Conservation (phyloP, 2,888 invertebrate genomes). For the Epirrhoe tristata region DNA sequence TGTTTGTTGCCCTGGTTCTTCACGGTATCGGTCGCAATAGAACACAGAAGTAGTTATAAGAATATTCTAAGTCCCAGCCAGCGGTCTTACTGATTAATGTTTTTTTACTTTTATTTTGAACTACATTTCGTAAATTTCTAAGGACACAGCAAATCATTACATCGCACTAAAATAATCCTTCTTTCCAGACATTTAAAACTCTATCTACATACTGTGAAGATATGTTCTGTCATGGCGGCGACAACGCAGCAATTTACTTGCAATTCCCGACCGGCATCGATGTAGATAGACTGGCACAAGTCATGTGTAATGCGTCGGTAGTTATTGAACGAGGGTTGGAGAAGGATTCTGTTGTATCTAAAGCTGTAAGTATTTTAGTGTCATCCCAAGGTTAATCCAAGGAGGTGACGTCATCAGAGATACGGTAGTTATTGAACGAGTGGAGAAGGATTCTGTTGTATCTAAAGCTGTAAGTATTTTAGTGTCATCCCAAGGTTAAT, state of each 20-base stretch:
- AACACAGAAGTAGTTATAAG: no score
- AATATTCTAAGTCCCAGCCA: background rate
- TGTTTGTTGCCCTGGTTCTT: no score
- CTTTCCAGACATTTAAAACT: conserved; percentile 66
- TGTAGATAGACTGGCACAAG: conserved; percentile 47
- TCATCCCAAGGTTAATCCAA: no score
- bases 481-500: no score
- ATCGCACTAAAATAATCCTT: background rate
- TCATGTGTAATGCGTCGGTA: conserved; percentile 63
- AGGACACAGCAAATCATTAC: background rate
- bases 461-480: conserved; percentile 68
- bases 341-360: conserved; percentile 63
- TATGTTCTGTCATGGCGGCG: conserved; percentile 66
- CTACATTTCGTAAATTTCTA: background rate
- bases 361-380: conserved; percentile 64
- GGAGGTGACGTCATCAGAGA: no score
- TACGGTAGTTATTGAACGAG: conserved; percentile 62
- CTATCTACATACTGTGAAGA: conserved; percentile 65
- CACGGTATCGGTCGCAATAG: no score
- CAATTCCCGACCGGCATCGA: conserved; percentile 52
- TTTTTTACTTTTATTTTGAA: no score
- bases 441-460: conserved; percentile 62
- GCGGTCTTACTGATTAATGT: no score
- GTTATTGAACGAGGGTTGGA: conserved; percentile 66
- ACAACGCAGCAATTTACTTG: conserved; percentile 57